Percentiles rank a stretch among this genome's conserved stretches.
Conservation (phyloP, 2,113 vertebrate species). For the Mobula birostris region DNA sequence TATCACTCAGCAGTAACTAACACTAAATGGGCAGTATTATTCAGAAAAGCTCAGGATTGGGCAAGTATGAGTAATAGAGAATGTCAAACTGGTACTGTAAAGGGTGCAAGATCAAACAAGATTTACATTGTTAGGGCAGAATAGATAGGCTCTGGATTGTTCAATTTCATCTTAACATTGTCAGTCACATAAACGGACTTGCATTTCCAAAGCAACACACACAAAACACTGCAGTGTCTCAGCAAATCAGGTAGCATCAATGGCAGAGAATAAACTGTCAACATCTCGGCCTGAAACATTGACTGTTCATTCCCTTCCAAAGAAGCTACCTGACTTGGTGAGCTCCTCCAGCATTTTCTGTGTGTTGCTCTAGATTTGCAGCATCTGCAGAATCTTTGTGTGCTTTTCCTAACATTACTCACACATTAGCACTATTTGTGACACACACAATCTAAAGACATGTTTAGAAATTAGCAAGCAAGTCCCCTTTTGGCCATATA, state of each 20-base stretch:
- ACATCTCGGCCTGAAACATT: too few species aligned
- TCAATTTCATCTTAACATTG: background rate
- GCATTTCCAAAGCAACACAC: too few species aligned
- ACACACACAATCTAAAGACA: background rate
- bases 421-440: background rate
- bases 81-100: background rate
- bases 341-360: too few species aligned
- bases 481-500: background rate
- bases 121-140: background rate
- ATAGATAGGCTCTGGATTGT: background rate
- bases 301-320: too few species aligned
- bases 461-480: background rate
- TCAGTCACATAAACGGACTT: background rate
- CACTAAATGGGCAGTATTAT: background rate
- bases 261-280: too few species aligned
- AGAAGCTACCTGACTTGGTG: too few species aligned
- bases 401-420: background rate
- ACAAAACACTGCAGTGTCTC: too few species aligned
- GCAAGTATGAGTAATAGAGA: background rate
- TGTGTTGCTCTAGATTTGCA: too few species aligned
- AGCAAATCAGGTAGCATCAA: too few species aligned
- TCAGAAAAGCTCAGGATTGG: background rate
- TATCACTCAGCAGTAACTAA: background rate
- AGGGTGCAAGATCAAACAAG: background rate
- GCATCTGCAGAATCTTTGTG: too few species aligned